Conservation (phyloP, 1,140 invertebrate genomes). For the Apocrypta bakeri region DNA sequence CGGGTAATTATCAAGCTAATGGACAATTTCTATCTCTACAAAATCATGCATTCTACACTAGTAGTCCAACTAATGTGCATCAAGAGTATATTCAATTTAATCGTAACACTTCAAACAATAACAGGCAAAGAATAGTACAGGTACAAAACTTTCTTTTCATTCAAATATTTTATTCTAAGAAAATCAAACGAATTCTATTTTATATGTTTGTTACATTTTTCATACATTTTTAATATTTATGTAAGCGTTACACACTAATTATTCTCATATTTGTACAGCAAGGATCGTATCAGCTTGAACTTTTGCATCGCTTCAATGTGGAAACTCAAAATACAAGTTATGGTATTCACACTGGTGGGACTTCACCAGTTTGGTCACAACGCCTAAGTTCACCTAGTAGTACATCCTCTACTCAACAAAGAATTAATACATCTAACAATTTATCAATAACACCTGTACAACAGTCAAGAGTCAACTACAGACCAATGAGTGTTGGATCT, state of each 20-base stretch:
- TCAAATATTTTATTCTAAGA: neutral
- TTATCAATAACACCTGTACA: constrained; percentile 33
- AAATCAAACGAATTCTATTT: neutral
- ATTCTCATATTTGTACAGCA: constrained; percentile 57
- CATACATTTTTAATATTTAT: constrained; percentile 35
- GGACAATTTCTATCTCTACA: constrained; percentile 62
- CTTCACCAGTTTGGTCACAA: constrained; percentile 62
- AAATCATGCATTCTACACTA: constrained; percentile 61
- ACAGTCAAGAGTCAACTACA: constrained; percentile 50
- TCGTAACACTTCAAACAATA: constrained; percentile 59
- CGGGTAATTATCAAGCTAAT: constrained; percentile 66
- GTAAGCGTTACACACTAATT: neutral
- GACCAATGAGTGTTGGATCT: constrained; percentile 59
- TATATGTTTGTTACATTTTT: neutral
- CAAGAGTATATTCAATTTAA: constrained; percentile 64
- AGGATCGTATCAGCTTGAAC: constrained; percentile 64
- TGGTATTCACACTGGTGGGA: constrained; percentile 55
- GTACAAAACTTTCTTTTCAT: constrained; percentile 54
- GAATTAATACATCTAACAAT: constrained; percentile 31
- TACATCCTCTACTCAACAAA: constrained; percentile 31
- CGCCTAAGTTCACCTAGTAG: constrained; percentile 56
- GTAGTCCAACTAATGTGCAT: constrained; percentile 61
- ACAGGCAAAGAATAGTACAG: constrained; percentile 64
- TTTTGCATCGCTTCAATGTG: constrained; percentile 67
- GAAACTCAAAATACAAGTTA: constrained; percentile 62